A percentile compares a stretch with the other conserved stretches of the same genome.
These are phyloP conservation scores for Stramonita haemastoma DNA, from an alignment of 2,888 invertebrate species.

Conservation along the genomic window DNA sequence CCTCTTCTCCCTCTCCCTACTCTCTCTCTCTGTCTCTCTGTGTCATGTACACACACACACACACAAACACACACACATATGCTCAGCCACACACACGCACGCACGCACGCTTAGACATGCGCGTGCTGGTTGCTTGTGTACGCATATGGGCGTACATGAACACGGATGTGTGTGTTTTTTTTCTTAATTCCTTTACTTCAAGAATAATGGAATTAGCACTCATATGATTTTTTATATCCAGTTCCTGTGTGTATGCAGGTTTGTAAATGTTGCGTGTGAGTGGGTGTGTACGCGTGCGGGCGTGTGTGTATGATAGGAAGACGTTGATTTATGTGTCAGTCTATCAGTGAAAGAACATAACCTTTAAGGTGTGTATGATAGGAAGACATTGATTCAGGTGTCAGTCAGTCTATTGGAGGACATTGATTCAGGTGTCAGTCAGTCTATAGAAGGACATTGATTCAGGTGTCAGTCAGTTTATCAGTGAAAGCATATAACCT, in stretches of 20 bases:
- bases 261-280: background rate
- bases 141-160: too few species aligned
- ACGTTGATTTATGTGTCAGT: background rate
- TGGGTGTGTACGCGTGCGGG: background rate
- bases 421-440: too few species aligned
- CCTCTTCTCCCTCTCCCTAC: background rate
- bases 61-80: constrained; percentile 13
- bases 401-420: too few species aligned
- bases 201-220: too few species aligned
- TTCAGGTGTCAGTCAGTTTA: too few species aligned
- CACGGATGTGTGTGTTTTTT: background rate
- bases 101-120: background rate
- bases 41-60: background rate
- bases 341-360: too few species aligned
- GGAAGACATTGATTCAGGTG: background rate
- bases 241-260: background rate
- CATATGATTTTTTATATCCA: too few species aligned
- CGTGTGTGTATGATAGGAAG: background rate
- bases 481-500: too few species aligned
- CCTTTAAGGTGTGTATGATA: background rate
- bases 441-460: too few species aligned
- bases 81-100: background rate
- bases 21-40: background rate
- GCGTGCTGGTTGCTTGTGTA: background rate
- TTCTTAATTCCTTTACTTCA: too few species aligned